Base-by-base conservation (phyloP, 2,797 vertebrate species). In the Sebastes matsubarae region DNA sequence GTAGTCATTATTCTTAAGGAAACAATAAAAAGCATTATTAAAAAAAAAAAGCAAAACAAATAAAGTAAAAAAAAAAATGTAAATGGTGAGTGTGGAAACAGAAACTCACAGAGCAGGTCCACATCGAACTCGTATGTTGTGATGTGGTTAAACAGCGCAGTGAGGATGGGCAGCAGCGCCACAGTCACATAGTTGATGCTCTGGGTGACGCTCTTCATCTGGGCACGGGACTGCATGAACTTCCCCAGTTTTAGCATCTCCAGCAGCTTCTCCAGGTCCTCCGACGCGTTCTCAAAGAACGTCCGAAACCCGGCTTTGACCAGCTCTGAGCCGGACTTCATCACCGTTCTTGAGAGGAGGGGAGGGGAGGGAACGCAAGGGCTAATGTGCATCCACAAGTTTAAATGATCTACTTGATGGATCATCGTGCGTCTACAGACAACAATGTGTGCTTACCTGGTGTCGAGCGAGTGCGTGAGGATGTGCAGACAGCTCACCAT, bases 401-500 rank as follows among this genome's bases (percentile, higher is more conserved):
- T 12, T 12, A 1, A 6, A 57, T 2, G 1, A 1, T 22, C 75
- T 25, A 4, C 16, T 29, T 8, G 22, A 58, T n/a, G 20, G 36
- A 46, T 22, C 20, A 8, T 5, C 1, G 8, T 50, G 25, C 20
- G 36, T 5, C 13, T 6, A 30, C 20, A 30, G 27, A 63, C 18
- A 4, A 20, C 25, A 8, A 13, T 1, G 16, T n/a, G 30, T 13
- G 22, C 93, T 92, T 90, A 99, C 99, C 98, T 97, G 30, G 97
- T 98, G 91, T 99, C 99, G 11, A 99, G 95, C 11, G 98, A 97
- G 83, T 97, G 97, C 81, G 98, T 97, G 91, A 99, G 95, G 91
- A 99, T 99, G 92, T 99, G 96, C 80, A 99, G 95, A 86, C 99
- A 99, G 96, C 97, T 99, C 93, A 99, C 99, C 97, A 99, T 99